These are phyloP conservation scores for Uria lomvia DNA, from an alignment of 2,113 vertebrate genomes.

Conservation along the genomic window DNA sequence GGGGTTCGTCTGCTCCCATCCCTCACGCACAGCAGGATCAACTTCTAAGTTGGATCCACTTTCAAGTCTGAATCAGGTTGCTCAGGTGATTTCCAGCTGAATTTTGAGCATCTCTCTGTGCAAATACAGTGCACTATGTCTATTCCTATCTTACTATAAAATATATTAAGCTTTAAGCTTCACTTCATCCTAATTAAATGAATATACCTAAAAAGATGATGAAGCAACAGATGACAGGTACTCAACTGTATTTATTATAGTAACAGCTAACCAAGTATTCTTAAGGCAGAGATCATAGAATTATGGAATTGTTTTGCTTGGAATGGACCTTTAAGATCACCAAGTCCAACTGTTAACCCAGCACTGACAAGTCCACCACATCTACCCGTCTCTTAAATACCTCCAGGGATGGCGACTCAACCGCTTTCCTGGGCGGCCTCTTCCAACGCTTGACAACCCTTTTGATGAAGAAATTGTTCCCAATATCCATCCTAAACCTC, in stretches of 20 bases:
- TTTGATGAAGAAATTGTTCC: not conserved
- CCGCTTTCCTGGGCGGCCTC: not conserved
- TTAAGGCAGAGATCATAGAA: not conserved
- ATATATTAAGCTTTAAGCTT: not conserved
- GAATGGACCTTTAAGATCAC: not conserved
- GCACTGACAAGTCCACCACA: not conserved
- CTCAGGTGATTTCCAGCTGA: not conserved
- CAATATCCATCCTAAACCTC: not conserved
- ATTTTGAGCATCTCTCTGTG: not conserved
- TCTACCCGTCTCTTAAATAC: not conserved
- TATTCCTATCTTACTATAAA: not conserved
- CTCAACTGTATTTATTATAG: not conserved
- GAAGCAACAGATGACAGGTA: not conserved
- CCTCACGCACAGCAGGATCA: not conserved
- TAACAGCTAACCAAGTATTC: not conserved
- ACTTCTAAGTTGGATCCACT: not conserved
- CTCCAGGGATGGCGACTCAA: not conserved
- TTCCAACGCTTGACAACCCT: not conserved
- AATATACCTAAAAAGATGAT: not conserved
- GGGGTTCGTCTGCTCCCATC: not conserved
- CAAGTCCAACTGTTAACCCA: not conserved
- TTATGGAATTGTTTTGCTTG: not conserved
- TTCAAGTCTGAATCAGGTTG: not conserved
- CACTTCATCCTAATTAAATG: not conserved
- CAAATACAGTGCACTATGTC: not conserved